Evolutionary conservation across 1,140 invertebrate genomes (phyloP), one percentile per base, ranked within the genome.

Genomic region (Trichomalopsis sarcophagae): DNA sequence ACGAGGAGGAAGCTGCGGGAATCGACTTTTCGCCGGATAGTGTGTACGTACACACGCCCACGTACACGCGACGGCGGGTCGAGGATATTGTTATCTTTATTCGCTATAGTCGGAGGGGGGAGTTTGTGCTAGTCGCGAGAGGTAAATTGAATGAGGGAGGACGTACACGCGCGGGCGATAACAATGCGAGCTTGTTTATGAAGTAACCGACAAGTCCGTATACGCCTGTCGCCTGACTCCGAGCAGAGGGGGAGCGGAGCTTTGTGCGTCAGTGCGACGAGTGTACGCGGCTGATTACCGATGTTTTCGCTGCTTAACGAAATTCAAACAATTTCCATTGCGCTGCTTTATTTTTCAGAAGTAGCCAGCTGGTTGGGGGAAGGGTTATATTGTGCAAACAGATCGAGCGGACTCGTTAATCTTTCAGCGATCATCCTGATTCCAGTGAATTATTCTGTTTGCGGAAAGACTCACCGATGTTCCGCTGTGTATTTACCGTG

Each of bases 21-120:
- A 71, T 81, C n/a, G 36, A 71, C n/a, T 44, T 47, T 81, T 14
- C 10, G 36, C 36, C 5, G 27, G 10, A 21, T 78, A 36, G 62
- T 23, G 13, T 78, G 30, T 78, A 30, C 30, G 13, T 30, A 17
- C 7, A 33, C 50, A 33, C n/a, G n/a, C n/a, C n/a, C 27, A 62
- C n/a, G n/a, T 62, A 62, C 6, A 62, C 55, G 6, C 17, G 2
- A 0, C 0, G 21, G 7, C 55, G 17, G 21, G 17, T 1, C 7
- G 47, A 40, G 73, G 73, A 75, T 75, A 75, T 75, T 44, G 73
- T 75, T 75, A 75, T 75, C 36, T 75, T 36, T 75, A 40, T 40
- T 17, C 7, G 27, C 23, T 9, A 11, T 27, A 14, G 55, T 2
- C 14, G 55, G 6, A 62, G 13, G 10, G 13, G 13, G 11, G 47